Evolutionary conservation across 2,113 vertebrate species (phyloP).

Genomic region (Nestor notabilis): DNA sequence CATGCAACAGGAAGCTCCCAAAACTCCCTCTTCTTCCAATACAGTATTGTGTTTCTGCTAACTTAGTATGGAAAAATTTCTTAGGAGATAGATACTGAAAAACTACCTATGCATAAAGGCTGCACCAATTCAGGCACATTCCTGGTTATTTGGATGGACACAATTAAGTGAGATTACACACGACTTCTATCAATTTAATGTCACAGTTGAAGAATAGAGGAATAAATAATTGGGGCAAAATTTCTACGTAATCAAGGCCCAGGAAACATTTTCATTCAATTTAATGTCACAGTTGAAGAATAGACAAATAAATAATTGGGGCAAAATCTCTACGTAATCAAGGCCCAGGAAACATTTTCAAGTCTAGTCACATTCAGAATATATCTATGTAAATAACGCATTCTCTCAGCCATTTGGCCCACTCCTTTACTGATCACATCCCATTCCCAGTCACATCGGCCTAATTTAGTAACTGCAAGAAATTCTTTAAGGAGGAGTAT

Average conservation of each 20-base stretch:
- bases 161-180: neutral
- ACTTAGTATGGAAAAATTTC: neutral
- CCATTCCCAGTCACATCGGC: neutral
- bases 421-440: neutral
- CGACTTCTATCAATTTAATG: neutral
- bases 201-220: neutral
- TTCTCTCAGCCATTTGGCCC: neutral
- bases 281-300: neutral
- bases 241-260: neutral
- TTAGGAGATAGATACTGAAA: neutral
- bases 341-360: neutral
- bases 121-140: neutral
- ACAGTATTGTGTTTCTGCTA: neutral
- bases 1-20: neutral
- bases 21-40: neutral
- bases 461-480: neutral
- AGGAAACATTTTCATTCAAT: neutral
- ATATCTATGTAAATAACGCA: neutral
- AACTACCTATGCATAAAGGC: neutral
- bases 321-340: neutral
- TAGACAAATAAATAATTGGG: neutral
- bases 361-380: neutral
- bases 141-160: neutral
- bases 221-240: neutral
- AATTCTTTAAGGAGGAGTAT: neutral